phyloP scores from a whole-genome alignment of 2,888 invertebrate species.

The Orchestes rusci region DNA sequence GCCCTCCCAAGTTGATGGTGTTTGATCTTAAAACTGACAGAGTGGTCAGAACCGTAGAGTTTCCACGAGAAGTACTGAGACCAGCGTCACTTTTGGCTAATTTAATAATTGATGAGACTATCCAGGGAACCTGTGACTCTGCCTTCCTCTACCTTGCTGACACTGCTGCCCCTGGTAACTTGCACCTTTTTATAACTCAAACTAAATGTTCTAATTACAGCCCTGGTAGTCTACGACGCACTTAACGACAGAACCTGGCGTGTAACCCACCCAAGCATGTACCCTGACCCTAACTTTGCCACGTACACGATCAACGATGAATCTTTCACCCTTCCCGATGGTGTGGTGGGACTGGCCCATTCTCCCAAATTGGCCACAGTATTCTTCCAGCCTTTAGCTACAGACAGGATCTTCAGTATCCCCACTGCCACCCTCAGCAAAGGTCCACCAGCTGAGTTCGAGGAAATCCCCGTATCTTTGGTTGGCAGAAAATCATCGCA shows the following conservation, averaged over 20 bases:
- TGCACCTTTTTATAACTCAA: not conserved
- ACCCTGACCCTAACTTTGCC: conserved; percentile 74
- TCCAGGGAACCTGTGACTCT: conserved; percentile 62
- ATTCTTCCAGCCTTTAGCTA: conserved; percentile 68
- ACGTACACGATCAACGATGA: conserved; percentile 65
- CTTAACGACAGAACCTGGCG: conserved; percentile 73
- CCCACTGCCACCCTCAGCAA: conserved; percentile 64
- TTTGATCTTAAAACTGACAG: conserved; percentile 70
- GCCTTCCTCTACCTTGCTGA: conserved; percentile 75
- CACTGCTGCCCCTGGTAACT: conserved; percentile 68
- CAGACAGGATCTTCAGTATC: conserved; percentile 70
- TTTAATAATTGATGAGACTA: conserved; percentile 67
- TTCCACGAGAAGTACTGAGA: conserved; percentile 67
- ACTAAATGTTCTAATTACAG: conserved; percentile 35
- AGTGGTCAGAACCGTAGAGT: conserved; percentile 61
- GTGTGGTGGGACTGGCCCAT: conserved; percentile 62
- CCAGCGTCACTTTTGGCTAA: conserved; percentile 72
- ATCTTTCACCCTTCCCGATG: conserved; percentile 65
- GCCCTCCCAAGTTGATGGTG: conserved; percentile 74
- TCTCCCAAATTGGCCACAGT: conserved; percentile 56
- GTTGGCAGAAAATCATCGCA: conserved; percentile 81
- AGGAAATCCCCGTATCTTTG: conserved; percentile 65
- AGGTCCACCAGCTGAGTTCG: conserved; percentile 64
- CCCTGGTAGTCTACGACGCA: conserved; percentile 58
- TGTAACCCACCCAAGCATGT: conserved; percentile 74